Evolutionary conservation across 2,797 vertebrate species (phyloP).

Genomic region (Discoglossus pictus): DNA sequence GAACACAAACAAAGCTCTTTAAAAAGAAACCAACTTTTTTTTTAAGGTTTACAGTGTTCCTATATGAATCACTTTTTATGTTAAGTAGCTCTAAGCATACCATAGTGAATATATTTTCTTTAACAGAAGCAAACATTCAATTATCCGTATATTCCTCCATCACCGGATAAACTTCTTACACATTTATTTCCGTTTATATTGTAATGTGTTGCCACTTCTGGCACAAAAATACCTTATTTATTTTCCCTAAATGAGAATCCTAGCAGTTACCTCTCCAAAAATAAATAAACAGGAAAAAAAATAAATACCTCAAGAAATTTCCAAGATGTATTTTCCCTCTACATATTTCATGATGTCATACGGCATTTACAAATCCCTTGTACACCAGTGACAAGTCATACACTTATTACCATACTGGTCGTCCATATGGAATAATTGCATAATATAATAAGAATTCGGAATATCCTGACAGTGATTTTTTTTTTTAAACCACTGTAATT

Average conservation of each 20-base stretch:
- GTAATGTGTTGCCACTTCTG: background rate
- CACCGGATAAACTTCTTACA: conserved; percentile 5
- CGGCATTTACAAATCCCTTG: conserved; percentile 3
- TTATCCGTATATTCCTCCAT: too few species aligned
- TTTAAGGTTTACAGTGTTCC: too few species aligned
- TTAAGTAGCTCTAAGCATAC: too few species aligned
- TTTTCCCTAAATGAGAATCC: too few species aligned
- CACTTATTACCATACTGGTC: conserved; percentile 25
- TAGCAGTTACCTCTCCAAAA: too few species aligned
- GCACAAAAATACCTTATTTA: background rate
- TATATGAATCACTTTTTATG: too few species aligned
- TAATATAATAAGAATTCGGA: conserved; percentile 31
- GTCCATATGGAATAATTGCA: conserved; percentile 40
- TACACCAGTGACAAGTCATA: conserved; percentile 11
- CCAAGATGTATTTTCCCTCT: background rate
- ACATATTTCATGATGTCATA: background rate
- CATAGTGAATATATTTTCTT: too few species aligned
- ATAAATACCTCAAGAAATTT: background rate
- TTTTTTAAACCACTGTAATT: conserved; percentile 31
- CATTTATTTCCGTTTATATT: conserved; percentile 6
- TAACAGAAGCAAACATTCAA: too few species aligned
- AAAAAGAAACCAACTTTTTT: too few species aligned
- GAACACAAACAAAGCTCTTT: too few species aligned
- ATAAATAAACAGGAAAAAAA: background rate
- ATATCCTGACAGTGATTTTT: conserved; percentile 28